These are phyloP conservation scores for Cyclargus thomasi DNA, from an alignment of 1,140 invertebrate genomes.

Conservation along the genomic window DNA sequence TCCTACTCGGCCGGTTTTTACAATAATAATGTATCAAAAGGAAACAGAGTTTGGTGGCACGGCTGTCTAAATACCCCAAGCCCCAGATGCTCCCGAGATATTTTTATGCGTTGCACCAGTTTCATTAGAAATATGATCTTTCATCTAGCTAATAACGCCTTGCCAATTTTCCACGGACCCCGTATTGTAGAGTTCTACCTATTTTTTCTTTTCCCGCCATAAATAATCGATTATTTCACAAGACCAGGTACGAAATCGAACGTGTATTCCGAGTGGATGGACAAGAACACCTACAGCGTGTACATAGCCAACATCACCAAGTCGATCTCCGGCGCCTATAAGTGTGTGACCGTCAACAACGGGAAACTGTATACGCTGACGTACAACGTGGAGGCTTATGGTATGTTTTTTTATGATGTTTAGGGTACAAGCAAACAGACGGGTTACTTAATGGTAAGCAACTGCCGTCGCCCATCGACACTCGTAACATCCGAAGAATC, in stretches of 20 bases:
- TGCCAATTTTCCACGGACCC: background rate
- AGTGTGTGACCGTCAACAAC: slow-evolving; percentile 43
- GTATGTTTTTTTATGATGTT: slow-evolving; percentile 28
- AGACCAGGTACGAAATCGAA: slow-evolving; percentile 63
- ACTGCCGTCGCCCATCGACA: too few species aligned
- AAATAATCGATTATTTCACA: slow-evolving; percentile 58
- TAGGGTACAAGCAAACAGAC: background rate
- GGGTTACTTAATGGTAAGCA: too few species aligned
- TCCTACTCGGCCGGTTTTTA: too few species aligned
- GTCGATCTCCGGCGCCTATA: slow-evolving; percentile 46
- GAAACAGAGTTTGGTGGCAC: too few species aligned
- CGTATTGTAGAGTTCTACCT: background rate
- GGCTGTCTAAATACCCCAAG: too few species aligned
- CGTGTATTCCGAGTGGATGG: slow-evolving; percentile 44
- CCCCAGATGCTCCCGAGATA: too few species aligned
- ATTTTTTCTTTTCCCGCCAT: slow-evolving; percentile 30
- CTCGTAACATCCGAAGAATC: too few species aligned
- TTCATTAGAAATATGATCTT: too few species aligned
- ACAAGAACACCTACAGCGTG: slow-evolving; percentile 34
- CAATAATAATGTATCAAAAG: too few species aligned
- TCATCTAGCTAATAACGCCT: background rate
- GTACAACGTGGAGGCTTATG: slow-evolving; percentile 44
- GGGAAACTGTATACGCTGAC: slow-evolving; percentile 33
- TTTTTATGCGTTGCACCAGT: too few species aligned
- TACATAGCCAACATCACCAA: slow-evolving; percentile 46